A percentile compares a stretch with the other conserved stretches of the same genome.
These are phyloP conservation scores for Cardiocondyla obscurior DNA, from an alignment of 1,140 invertebrate species.

Conservation along the genomic window DNA sequence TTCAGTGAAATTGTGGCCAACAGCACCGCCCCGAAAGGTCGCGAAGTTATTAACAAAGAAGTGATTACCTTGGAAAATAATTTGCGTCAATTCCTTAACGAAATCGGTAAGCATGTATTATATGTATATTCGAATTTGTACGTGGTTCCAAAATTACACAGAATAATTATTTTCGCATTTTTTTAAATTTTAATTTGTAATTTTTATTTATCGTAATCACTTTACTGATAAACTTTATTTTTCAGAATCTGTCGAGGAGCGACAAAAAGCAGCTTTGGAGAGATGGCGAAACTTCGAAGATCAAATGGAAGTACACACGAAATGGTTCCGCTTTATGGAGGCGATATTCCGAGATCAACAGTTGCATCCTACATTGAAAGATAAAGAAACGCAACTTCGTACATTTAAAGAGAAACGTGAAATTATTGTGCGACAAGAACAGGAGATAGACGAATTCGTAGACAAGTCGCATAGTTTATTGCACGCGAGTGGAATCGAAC, in stretches of 20 bases:
- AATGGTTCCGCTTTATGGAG: conserved; percentile 94
- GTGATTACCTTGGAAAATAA: conserved; percentile 88
- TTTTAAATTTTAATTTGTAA: not conserved
- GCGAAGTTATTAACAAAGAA: conserved; percentile 89
- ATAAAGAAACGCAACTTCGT: conserved; percentile 92
- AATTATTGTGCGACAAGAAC: conserved; percentile 90
- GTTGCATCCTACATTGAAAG: conserved; percentile 90
- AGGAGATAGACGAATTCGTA: conserved; percentile 93
- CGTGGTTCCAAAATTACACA: not conserved
- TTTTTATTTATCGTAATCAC: conserved; percentile 35
- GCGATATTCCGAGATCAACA: conserved; percentile 93
- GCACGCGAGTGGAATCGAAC: conserved; percentile 92
- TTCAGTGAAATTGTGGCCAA: conserved; percentile 89
- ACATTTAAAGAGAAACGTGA: conserved; percentile 90
- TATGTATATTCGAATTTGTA: not conserved
- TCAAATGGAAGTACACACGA: conserved; percentile 90
- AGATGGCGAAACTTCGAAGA: conserved; percentile 96
- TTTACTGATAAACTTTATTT: not conserved
- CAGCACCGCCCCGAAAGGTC: conserved; percentile 92
- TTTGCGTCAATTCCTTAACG: conserved; percentile 87
- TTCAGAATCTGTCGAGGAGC: conserved; percentile 86
- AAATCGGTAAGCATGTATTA: conserved; percentile 84
- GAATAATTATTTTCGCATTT: not conserved
- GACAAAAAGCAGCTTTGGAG: conserved; percentile 89
- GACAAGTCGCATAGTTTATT: conserved; percentile 95